A percentile compares a stretch with the other conserved stretches of the same genome.
These are phyloP conservation scores for Eleginops maclovinus DNA, from an alignment of 2,113 vertebrate species.

Conservation along the genomic window DNA sequence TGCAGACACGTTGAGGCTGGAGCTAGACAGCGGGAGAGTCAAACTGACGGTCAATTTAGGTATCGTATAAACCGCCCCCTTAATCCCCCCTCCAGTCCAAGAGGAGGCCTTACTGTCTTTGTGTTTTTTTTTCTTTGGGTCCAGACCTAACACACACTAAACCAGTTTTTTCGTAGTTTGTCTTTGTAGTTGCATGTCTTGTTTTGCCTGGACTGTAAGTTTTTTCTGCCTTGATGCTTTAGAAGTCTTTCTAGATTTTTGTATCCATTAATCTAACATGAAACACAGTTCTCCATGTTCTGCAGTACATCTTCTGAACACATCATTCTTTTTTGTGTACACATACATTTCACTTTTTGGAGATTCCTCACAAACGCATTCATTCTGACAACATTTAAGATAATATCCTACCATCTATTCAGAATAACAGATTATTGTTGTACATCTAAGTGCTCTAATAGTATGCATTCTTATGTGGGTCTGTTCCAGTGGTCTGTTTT, in stretches of 20 bases:
- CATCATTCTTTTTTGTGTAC: constrained; percentile 66
- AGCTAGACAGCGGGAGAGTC: constrained; percentile 94
- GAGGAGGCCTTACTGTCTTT: constrained; percentile 76
- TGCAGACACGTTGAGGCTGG: constrained; percentile 92
- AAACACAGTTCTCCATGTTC: constrained; percentile 83
- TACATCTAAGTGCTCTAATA: constrained; percentile 24
- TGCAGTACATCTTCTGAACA: constrained; percentile 90
- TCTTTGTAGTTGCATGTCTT: constrained; percentile 85
- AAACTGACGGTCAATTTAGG: constrained; percentile 99
- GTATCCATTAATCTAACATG: constrained; percentile 66
- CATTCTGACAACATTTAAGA: constrained; percentile 20
- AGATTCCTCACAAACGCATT: constrained; percentile 14
- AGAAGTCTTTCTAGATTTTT: constrained; percentile 80
- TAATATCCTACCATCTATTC: constrained; percentile 53
- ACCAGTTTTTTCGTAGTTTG: constrained; percentile 48
- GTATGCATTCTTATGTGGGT: constrained; percentile 54
- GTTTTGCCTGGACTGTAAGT: constrained; percentile 81
- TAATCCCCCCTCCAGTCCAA: constrained; percentile 2
- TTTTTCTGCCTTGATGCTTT: constrained; percentile 85
- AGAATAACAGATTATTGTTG: constrained; percentile 13
- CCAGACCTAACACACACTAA: constrained; percentile 64
- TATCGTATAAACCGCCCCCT: constrained; percentile 87
- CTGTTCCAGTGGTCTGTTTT: constrained; percentile 36
- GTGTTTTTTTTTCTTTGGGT: constrained; percentile 34
- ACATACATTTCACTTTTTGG: constrained; percentile 35